phyloP scores from a whole-genome alignment of 2,797 vertebrate species.

The Pseudomugil gertrudae region DNA sequence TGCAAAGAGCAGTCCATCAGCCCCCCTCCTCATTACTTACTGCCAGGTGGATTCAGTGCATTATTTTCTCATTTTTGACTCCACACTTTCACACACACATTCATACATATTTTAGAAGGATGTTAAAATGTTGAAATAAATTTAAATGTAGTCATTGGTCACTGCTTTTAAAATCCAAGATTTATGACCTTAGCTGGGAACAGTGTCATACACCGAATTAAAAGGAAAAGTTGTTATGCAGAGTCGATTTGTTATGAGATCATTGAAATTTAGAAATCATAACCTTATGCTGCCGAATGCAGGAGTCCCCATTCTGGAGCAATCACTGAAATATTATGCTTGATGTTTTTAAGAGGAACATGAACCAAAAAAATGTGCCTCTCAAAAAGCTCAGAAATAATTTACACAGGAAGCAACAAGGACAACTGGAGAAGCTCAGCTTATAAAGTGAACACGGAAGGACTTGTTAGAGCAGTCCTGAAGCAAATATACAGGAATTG shows the following conservation, averaged over 20 bases:
- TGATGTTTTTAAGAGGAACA: conserved; percentile 50
- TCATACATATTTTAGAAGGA: neutral
- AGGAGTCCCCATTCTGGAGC: conserved; percentile 39
- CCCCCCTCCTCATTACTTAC: neutral
- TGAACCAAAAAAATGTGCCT: conserved; percentile 23
- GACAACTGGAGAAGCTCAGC: conserved; percentile 29
- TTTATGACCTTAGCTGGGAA: conserved; percentile 1
- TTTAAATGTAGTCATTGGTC: conserved; percentile 1
- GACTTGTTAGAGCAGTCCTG: conserved; percentile 56
- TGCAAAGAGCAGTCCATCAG: neutral
- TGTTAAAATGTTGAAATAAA: neutral
- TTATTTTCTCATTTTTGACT: neutral
- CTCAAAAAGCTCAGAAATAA: conserved; percentile 51
- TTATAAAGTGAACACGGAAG: conserved; percentile 54
- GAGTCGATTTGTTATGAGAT: conserved; percentile 3
- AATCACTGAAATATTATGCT: conserved; percentile 45
- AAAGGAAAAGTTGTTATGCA: conserved; percentile 29
- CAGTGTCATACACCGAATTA: conserved; percentile 17
- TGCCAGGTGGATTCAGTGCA: neutral
- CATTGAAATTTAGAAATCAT: conserved; percentile 41
- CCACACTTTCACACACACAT: neutral
- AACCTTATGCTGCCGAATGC: conserved; percentile 19
- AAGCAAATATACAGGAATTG: conserved; percentile 24
- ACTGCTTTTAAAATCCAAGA: conserved; percentile 11
- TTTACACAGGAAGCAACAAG: conserved; percentile 39